Percentiles rank a stretch among this genome's conserved stretches.
phyloP scores from a whole-genome alignment of 1,140 invertebrate genomes.

The Thaumatotibia leucotreta region DNA sequence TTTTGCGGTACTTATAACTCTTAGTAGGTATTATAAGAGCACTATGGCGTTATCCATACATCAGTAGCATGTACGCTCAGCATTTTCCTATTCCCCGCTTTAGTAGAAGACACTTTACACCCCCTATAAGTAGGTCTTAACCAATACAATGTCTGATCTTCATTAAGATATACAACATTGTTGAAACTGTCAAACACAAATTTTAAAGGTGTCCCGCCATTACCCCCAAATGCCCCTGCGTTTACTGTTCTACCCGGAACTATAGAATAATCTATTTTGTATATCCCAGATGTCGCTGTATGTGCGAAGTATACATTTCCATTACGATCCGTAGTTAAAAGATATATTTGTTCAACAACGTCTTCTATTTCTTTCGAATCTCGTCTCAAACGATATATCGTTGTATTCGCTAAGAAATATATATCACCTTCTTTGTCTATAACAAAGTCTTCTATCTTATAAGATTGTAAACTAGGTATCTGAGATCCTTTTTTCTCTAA shows the following conservation, averaged over 20 bases:
- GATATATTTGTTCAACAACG: conserved; percentile 46
- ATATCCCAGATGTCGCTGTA: conserved; percentile 40
- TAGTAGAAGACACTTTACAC: conserved; percentile 39
- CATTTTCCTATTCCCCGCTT: conserved; percentile 30
- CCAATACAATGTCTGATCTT: conserved; percentile 45
- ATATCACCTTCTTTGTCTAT: conserved; percentile 47
- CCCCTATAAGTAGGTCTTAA: conserved; percentile 41
- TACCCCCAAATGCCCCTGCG: conserved; percentile 42
- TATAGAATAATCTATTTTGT: conserved; percentile 40
- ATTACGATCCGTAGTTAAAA: conserved; percentile 43
- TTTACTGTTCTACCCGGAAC: conserved; percentile 29
- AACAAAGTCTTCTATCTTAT: conserved; percentile 53
- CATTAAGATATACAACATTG: conserved; percentile 51
- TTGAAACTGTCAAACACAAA: conserved; percentile 51
- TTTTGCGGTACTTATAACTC: too few species aligned
- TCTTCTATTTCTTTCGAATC: conserved; percentile 34
- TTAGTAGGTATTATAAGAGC: background rate
- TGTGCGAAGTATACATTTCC: conserved; percentile 48
- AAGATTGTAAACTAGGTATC: conserved; percentile 34
- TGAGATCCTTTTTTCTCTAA: conserved; percentile 38
- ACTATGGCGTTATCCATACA: background rate
- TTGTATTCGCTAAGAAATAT: conserved; percentile 46
- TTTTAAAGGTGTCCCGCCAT: conserved; percentile 31
- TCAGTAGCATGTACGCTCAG: conserved; percentile 24
- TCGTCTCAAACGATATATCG: conserved; percentile 41